Base-by-base conservation (phyloP, 2,797 vertebrate genomes). In the Spondyliosoma cantharus region DNA sequence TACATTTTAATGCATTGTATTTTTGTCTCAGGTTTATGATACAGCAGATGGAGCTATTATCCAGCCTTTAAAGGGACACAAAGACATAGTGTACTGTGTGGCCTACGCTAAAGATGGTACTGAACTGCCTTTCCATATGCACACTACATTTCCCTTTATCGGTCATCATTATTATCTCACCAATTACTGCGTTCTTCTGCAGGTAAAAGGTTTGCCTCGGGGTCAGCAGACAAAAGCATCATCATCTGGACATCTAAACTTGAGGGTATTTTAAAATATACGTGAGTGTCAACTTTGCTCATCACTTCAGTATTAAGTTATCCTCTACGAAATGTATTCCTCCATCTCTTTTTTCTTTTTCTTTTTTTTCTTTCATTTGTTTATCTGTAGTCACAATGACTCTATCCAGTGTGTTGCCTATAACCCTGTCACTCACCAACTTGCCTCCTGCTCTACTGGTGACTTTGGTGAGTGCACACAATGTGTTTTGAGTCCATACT, bases 241-340 rank as follows among this genome's bases (percentile, higher is more conserved):
- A 99, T 99, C 75, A 99, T 99, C 80, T 99, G 98, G 98, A 99
- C 98, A 7, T 97, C 98, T 74, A 98, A 99, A 93, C 88, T 99
- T 71, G 98, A 99, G 95, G 98, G 98, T 84, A 99, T 99, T 93
- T 94, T 99, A 82, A 99, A 98, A 89, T 99, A 99, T 90, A 98
- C 97, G 98, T 99, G 91, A 96, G 98, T 95, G 20, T 72, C 16
- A 27, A 17, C 59, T 78, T 77, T 74, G 11, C 25, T 60, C 7
- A 52, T 62, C 24, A 19, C 32, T 45, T 76, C 15, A 49, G 3
- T 63, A 16, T 71, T 25, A 63, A 56, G 20, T 3, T 3, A 16
- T 71, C 16, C 42, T 56, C 20, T 52, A 6, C 37, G 48, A 16
- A 57, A 3, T 54, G 7, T 27, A 3, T 64, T 68, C 9, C 42